Percentiles rank a stretch among this genome's conserved stretches.
Evolutionary conservation across 2,113 vertebrate species (phyloP).

Genomic region (Todiramphus saurophagus): DNA sequence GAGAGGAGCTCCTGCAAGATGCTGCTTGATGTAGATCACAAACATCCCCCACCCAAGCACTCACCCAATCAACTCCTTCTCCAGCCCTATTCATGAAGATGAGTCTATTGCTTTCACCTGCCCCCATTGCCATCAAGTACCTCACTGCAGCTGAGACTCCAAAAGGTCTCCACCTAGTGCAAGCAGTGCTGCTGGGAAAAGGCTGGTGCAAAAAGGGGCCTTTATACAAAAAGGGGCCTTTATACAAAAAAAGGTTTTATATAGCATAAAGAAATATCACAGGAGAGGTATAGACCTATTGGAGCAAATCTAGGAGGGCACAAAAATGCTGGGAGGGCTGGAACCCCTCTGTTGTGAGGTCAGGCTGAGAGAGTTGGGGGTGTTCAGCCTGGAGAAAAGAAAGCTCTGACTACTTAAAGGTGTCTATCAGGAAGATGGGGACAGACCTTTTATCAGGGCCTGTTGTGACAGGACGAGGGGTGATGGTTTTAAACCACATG

Average conservation of each 20-base stretch:
- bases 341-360: not conserved
- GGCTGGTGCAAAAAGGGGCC: not conserved
- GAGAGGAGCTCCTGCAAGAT: fast-evolving
- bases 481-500: not conserved
- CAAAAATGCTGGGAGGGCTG: not conserved
- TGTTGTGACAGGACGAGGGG: not conserved
- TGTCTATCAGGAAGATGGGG: not conserved
- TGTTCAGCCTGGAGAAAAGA: not conserved
- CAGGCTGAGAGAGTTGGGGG: not conserved
- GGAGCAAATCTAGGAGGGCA: not conserved
- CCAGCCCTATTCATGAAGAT: not conserved
- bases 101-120: not conserved
- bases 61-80: fast-evolving
- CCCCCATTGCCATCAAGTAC: fast-evolving
- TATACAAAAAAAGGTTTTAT: fast-evolving
- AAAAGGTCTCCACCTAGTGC: fast-evolving
- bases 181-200: not conserved
- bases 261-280: not conserved
- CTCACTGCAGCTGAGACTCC: not conserved
- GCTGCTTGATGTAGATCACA: fast-evolving
- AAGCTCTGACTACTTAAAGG: not conserved
- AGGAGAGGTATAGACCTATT: not conserved
- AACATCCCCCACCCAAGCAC: fast-evolving
- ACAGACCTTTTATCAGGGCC: not conserved
- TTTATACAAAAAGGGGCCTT: fast-evolving